Evolutionary conservation across 2,888 invertebrate species (phyloP), one percentile per base, ranked within the genome.

Genomic region (Panorpa germanica): DNA sequence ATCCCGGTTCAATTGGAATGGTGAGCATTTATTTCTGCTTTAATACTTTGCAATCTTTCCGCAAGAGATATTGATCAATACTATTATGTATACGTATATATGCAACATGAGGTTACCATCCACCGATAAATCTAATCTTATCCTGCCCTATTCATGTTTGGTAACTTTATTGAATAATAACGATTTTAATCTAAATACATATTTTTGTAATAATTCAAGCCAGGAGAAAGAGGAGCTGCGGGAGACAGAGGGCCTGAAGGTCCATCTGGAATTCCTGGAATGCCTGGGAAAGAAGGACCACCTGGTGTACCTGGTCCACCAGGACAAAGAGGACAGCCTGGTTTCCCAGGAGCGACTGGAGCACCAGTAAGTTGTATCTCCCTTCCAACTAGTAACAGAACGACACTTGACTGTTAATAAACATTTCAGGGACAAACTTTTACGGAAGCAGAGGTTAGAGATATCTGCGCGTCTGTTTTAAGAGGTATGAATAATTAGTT

Each of bases 381-480:
- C n/a, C n/a, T n/a, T n/a, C n/a, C n/a, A n/a, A n/a, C n/a, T n/a
- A n/a, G n/a, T n/a, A n/a, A n/a, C n/a, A n/a, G n/a, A n/a, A n/a
- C n/a, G n/a, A n/a, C n/a, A n/a, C n/a, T n/a, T n/a, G n/a, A n/a
- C n/a, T n/a, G 25, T 16, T 25, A 26, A 20, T n/a, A 18, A 14
- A 20, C 20, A 4, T n/a, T n/a, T n/a, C n/a, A n/a, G n/a, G n/a
- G n/a, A n/a, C n/a, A n/a, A n/a, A n/a, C n/a, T 40, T 62, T 71
- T 37, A 61, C 69, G 0, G 81, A 81, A 49, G 57, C 59, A 4
- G 81, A 83, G 52, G 63, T 88, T 11, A 60, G 76, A 39, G 81
- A 81, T 39, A 75, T 88, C 41, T 85, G 85, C 47, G 69, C 74
- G 40, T 66, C 70, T 28, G 67, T 86, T 27, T 60, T 86, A 26